A percentile compares a stretch with the other conserved stretches of the same genome.
Evolutionary conservation across 2,113 vertebrate genomes (phyloP).

Genomic region (Pseudopipra pipra): DNA sequence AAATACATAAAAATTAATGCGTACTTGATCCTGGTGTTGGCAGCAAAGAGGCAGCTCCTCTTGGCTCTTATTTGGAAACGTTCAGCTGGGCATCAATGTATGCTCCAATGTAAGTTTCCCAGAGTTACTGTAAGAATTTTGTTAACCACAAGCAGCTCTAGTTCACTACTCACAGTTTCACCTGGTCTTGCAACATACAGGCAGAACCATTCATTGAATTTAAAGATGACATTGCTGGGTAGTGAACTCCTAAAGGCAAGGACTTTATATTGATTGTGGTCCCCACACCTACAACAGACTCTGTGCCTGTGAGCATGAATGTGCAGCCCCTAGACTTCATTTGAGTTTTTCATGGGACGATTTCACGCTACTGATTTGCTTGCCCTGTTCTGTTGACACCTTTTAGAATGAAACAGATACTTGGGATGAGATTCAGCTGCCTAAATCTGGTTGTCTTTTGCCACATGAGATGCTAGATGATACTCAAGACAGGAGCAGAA

Average conservation of each 20-base stretch:
- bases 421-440: not conserved
- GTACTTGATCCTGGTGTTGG: constrained; percentile 1
- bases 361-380: not conserved
- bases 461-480: not conserved
- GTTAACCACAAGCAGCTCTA: constrained; percentile 43
- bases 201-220: not conserved
- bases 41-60: constrained; percentile 13
- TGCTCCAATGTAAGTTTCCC: constrained; percentile 27
- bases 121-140: constrained; percentile 42
- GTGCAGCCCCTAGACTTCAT: not conserved
- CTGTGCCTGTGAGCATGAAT: not conserved
- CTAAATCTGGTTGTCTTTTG: not conserved
- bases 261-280: not conserved
- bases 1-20: constrained; percentile 54
- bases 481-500: not conserved
- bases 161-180: not conserved
- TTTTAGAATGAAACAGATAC: not conserved
- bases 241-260: not conserved
- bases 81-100: constrained; percentile 7
- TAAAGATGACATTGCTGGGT: not conserved
- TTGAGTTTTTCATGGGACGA: not conserved
- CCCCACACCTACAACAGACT: not conserved
- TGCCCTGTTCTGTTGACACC: not conserved
- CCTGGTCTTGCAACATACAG: not conserved
- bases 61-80: constrained; percentile 41